These are phyloP conservation scores for Dolichallabes microphthalmus DNA, from an alignment of 2,113 vertebrate genomes.

Conservation along the genomic window DNA sequence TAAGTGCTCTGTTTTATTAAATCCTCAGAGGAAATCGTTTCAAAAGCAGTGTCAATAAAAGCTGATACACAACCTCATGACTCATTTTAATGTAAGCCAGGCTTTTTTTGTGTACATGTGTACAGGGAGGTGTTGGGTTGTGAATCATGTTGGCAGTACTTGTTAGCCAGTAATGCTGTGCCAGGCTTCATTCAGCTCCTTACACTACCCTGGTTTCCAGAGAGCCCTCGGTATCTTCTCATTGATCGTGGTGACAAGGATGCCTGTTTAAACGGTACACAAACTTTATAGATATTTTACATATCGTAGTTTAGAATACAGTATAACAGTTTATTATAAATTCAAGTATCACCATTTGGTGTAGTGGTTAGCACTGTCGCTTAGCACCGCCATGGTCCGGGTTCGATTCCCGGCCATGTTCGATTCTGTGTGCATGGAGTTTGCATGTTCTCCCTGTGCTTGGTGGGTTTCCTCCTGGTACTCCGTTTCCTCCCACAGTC, in stretches of 20 bases:
- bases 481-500: too few species aligned
- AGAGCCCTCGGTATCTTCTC: conserved; percentile 88
- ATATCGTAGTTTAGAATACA: background rate
- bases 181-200: conserved; percentile 83
- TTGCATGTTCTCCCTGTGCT: too few species aligned
- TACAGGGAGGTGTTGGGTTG: conserved; percentile 83
- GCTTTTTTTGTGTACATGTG: background rate
- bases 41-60: background rate
- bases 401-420: too few species aligned
- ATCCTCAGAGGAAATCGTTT: background rate
- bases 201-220: conserved; percentile 84
- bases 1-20: background rate
- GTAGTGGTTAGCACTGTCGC: background rate
- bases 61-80: background rate
- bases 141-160: conserved; percentile 80
- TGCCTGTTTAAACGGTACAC: conserved; percentile 78
- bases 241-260: conserved; percentile 82
- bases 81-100: background rate
- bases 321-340: background rate
- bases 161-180: conserved; percentile 83
- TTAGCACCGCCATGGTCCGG: too few species aligned
- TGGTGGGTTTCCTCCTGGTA: too few species aligned
- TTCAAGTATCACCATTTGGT: background rate
- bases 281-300: background rate
- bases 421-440: too few species aligned